A percentile compares a stretch with the other conserved stretches of the same genome.
Evolutionary conservation across 2,888 invertebrate genomes (phyloP).

Genomic region (Troides aeacus): DNA sequence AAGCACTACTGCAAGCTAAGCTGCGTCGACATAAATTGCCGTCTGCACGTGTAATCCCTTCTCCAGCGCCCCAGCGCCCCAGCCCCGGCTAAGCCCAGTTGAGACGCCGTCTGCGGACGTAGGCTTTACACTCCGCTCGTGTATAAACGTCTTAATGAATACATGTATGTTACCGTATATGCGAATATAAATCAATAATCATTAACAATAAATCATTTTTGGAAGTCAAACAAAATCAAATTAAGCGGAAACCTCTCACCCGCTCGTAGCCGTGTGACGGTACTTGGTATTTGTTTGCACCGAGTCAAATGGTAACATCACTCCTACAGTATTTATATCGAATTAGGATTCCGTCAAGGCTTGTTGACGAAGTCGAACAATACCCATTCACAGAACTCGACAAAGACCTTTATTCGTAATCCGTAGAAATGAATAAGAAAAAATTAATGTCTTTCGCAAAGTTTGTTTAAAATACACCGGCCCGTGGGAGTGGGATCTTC

Average conservation of each 20-base stretch:
- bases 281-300: too few relatives aligned
- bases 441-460: slow-evolving; percentile 2
- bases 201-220: too few relatives aligned
- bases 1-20: too few relatives aligned
- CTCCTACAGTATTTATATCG: too few relatives aligned
- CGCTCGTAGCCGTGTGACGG: too few relatives aligned
- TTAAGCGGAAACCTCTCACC: too few relatives aligned
- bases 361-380: slow-evolving; percentile 8
- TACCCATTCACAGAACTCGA: slow-evolving; percentile 22
- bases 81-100: background rate
- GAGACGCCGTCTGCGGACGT: background rate
- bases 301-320: too few relatives aligned
- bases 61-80: background rate
- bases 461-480: background rate
- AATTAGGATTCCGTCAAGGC: background rate
- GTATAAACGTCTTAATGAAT: too few relatives aligned
- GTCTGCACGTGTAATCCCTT: background rate
- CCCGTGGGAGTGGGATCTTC: slow-evolving; percentile 7
- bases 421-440: slow-evolving; percentile 13
- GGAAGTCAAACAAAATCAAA: too few relatives aligned
- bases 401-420: slow-evolving; percentile 21
- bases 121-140: background rate
- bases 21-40: background rate
- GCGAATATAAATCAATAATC: too few relatives aligned
- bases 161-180: too few relatives aligned